phyloP scores from a whole-genome alignment of 2,113 vertebrate genomes.

The human (Homo sapiens) region GRCh38 chr2:60837001-60837500 shows the following conservation, averaged over 20 bases:
- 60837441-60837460: neutral
- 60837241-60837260: slow-evolving; percentile 75
- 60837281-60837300: slow-evolving; percentile 71
- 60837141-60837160: slow-evolving; percentile 10
- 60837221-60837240: slow-evolving; percentile 71
- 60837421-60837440: slow-evolving; percentile 13
- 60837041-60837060: neutral
- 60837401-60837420: slow-evolving; percentile 7
- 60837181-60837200: slow-evolving; percentile 53
- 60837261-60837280: slow-evolving; percentile 80
- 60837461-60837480: neutral
- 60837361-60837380: slow-evolving; percentile 72
- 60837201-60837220: slow-evolving; percentile 75
- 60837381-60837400: slow-evolving; percentile 30
- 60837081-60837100: neutral
- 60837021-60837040: neutral
- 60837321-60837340: slow-evolving; percentile 78
- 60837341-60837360: slow-evolving; percentile 70
- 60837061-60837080: neutral
- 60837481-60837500: neutral
- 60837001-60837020: neutral
- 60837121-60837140: slow-evolving; percentile 45
- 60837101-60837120: slow-evolving; percentile 14
- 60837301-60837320: slow-evolving; percentile 79
- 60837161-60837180: slow-evolving; percentile 55